Evolutionary conservation across 2,797 vertebrate genomes (phyloP).

Genomic region (Xenops minutus): DNA sequence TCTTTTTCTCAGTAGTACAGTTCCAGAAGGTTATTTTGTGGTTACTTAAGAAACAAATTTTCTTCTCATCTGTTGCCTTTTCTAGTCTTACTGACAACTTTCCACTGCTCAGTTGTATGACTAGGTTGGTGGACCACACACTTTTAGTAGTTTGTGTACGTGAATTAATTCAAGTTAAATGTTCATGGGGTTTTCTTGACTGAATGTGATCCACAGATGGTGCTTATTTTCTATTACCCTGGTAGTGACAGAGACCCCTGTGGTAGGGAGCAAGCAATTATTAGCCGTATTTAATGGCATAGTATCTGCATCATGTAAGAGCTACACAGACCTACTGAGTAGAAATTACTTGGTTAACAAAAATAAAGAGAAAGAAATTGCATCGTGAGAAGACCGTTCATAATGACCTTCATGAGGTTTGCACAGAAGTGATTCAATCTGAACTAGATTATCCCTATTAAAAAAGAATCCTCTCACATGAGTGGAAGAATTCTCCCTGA

Average conservation of each 20-base stretch:
- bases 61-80: not conserved
- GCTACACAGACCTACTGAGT: not conserved
- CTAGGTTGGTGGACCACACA: not conserved
- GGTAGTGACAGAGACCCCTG: not conserved
- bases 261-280: not conserved
- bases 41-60: not conserved
- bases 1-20: not conserved
- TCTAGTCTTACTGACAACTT: not conserved
- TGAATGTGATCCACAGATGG: not conserved
- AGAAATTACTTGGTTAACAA: not conserved
- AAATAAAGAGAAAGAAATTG: not conserved
- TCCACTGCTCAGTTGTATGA: not conserved
- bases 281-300: not conserved
- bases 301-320: not conserved
- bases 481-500: not conserved
- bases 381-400: not conserved
- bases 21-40: not conserved
- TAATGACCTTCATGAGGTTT: not conserved
- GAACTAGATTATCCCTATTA: not conserved
- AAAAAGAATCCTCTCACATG: not conserved
- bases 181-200: not conserved
- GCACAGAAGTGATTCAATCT: not conserved
- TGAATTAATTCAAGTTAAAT: not conserved
- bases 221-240: not conserved
- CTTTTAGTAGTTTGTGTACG: not conserved